phyloP scores from a whole-genome alignment of 2,797 vertebrate species.

The Oreochromis grahami region DNA sequence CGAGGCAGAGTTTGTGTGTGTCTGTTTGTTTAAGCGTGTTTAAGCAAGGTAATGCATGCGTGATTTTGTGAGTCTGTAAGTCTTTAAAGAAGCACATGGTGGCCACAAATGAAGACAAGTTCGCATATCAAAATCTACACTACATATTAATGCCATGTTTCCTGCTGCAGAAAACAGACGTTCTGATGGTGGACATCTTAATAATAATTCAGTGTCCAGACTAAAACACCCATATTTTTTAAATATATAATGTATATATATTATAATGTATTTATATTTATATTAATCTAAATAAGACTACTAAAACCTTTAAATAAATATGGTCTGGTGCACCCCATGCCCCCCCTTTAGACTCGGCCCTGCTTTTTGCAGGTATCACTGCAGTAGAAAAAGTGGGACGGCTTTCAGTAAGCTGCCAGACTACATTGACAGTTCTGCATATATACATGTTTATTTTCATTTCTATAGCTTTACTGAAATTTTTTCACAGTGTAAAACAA shows the following conservation, averaged over 20 bases:
- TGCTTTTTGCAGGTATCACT: not conserved
- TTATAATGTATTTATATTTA: not conserved
- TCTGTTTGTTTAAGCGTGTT: too few species aligned
- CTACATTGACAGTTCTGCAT: not conserved
- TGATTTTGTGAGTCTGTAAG: too few species aligned
- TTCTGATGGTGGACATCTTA: not conserved
- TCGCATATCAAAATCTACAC: not conserved
- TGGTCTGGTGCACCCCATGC: not conserved
- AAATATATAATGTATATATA: too few species aligned
- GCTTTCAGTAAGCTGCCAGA: not conserved
- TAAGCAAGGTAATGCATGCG: too few species aligned
- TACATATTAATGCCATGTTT: too few species aligned
- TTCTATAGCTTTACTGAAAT: not conserved
- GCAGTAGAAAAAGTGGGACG: not conserved
- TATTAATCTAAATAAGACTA: not conserved
- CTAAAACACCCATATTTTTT: rapidly evolving
- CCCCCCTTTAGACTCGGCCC: not conserved
- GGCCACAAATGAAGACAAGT: not conserved
- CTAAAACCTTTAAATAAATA: not conserved
- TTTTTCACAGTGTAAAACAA: not conserved
- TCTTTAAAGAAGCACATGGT: too few species aligned
- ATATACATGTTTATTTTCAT: not conserved
- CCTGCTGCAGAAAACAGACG: not conserved
- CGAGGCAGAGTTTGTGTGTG: too few species aligned
- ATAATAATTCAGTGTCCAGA: not conserved